These are phyloP conservation scores for Pteronotus mesoamericanus DNA, from an alignment of 2,797 vertebrate genomes.

Conservation along the genomic window DNA sequence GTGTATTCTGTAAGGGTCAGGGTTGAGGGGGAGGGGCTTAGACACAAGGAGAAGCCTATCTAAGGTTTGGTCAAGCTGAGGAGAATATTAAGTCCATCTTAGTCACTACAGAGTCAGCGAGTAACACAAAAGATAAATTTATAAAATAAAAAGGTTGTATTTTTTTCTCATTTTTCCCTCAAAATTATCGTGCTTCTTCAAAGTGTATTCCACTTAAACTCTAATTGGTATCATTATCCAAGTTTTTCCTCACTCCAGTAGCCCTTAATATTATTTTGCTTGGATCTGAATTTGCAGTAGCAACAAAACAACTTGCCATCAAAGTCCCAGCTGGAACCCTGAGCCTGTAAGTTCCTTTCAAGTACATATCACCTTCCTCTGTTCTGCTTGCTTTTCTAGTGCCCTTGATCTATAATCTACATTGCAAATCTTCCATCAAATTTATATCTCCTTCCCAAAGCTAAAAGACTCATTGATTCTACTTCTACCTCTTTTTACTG, in stretches of 20 bases:
- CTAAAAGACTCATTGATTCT: neutral
- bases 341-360: conserved; percentile 16
- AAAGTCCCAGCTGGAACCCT: conserved; percentile 53
- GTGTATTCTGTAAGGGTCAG: neutral
- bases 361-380: neutral
- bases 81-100: neutral
- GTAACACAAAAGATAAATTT: neutral
- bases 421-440: conserved; percentile 7
- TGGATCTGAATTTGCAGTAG: neutral
- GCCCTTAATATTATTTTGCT: neutral
- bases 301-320: neutral
- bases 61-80: neutral
- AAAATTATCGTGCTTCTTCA: neutral
- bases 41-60: neutral
- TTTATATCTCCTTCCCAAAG: conserved; percentile 16
- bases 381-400: neutral
- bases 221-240: neutral
- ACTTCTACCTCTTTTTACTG: neutral
- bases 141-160: neutral
- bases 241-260: neutral
- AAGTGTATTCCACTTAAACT: neutral
- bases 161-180: neutral
- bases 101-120: neutral
- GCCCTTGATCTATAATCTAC: conserved; percentile 41
- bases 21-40: neutral